These are phyloP conservation scores for Oryzias javanicus DNA, from an alignment of 2,113 vertebrate species.

Conservation along the genomic window DNA sequence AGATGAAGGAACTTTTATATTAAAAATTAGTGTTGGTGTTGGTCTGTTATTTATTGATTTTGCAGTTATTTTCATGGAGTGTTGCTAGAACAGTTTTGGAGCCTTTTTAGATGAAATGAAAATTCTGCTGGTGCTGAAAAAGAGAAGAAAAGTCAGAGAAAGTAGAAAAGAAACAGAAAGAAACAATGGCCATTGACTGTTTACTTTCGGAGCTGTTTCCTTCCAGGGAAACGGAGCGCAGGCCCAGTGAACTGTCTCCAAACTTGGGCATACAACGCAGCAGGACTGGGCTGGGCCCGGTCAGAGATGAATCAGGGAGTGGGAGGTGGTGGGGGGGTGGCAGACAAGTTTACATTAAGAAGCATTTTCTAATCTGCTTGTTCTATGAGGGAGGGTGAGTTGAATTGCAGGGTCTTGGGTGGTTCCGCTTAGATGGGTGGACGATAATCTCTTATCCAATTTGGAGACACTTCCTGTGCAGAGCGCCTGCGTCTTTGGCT, in stretches of 20 bases:
- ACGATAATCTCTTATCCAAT: constrained; percentile 42
- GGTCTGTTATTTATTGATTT: no score
- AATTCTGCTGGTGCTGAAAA: background rate
- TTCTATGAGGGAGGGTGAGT: constrained; percentile 24
- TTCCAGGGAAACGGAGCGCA: constrained; percentile 63
- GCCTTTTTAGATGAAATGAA: background rate
- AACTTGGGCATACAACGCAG: constrained; percentile 81
- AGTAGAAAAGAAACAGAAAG: constrained; percentile 19
- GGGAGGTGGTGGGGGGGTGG: constrained; percentile 15
- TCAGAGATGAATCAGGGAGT: constrained; percentile 1
- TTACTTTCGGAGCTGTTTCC: constrained; percentile 35
- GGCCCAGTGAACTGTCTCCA: constrained; percentile 77
- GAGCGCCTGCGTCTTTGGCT: background rate
- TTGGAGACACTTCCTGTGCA: constrained; percentile 17
- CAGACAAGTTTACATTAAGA: constrained; percentile 66
- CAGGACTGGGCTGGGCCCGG: constrained; percentile 53
- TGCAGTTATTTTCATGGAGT: no score
- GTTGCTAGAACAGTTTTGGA: no score
- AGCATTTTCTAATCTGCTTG: constrained; percentile 67
- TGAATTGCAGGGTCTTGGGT: constrained; percentile 38
- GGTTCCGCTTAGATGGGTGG: constrained; percentile 22
- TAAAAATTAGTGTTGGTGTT: no score
- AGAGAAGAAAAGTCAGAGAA: background rate
- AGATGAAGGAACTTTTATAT: no score
- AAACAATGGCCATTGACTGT: constrained; percentile 16